Conservation (phyloP, 2,888 invertebrate species). For the Tachystola acroxantha region DNA sequence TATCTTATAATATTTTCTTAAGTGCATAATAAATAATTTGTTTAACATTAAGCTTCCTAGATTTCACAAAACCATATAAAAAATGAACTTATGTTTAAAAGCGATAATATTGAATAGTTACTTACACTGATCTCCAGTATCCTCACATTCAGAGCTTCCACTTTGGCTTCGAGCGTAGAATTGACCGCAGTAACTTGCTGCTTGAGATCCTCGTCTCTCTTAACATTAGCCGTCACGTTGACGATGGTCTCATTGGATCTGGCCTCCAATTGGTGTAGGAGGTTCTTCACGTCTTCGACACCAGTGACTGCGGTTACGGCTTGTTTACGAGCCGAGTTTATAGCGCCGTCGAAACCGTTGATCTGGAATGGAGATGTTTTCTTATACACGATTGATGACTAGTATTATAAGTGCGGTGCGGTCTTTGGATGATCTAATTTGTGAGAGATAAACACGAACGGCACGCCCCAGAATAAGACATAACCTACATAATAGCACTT, state of each 20-base stretch:
- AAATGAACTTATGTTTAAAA: too few relatives aligned
- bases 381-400: too few relatives aligned
- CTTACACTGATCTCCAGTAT: conserved; percentile 56
- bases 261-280: conserved; percentile 50
- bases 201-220: conserved; percentile 42
- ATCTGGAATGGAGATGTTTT: conserved; percentile 49
- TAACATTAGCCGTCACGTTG: conserved; percentile 44
- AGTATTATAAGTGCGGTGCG: too few relatives aligned
- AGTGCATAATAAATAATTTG: too few relatives aligned
- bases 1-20: too few relatives aligned
- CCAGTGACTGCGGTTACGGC: conserved; percentile 54
- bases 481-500: too few relatives aligned
- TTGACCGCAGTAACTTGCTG: conserved; percentile 43
- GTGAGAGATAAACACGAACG: too few relatives aligned
- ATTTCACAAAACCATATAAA: too few relatives aligned
- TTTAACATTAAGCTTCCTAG: too few relatives aligned
- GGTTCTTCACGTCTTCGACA: conserved; percentile 55
- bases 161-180: conserved; percentile 42
- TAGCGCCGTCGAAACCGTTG: conserved; percentile 61
- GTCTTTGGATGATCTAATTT: too few relatives aligned
- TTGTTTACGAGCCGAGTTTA: conserved; percentile 57
- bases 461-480: too few relatives aligned
- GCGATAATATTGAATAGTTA: too few relatives aligned
- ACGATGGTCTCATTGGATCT: conserved; percentile 59
- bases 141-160: conserved; percentile 47